These are phyloP conservation scores for Hippocampus mohnikei DNA, from an alignment of 2,113 vertebrate species.

Conservation along the genomic window DNA sequence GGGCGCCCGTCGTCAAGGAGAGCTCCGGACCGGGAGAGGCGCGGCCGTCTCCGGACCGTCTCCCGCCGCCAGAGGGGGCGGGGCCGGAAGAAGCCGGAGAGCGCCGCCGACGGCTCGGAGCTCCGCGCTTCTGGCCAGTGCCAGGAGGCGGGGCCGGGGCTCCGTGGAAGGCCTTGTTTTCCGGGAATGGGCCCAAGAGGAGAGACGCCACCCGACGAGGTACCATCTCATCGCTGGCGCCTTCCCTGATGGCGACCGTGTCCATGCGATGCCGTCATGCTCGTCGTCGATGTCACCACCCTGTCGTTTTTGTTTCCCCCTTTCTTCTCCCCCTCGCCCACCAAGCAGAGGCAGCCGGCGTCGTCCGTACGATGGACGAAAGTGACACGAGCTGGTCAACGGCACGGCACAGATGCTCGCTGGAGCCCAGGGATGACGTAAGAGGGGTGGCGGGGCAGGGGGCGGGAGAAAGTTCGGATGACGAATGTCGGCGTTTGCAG, in stretches of 20 bases:
- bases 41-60: slow-evolving; percentile 10
- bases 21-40: background rate
- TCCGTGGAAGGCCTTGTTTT: slow-evolving; percentile 83
- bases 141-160: slow-evolving; percentile 66
- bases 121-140: slow-evolving; percentile 55
- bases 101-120: slow-evolving; percentile 4
- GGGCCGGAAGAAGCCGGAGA: background rate
- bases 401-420: slow-evolving; percentile 80
- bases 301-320: no score
- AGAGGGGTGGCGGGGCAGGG: slow-evolving; percentile 3
- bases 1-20: background rate
- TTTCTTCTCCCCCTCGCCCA: no score
- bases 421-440: slow-evolving; percentile 82
- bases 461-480: no score
- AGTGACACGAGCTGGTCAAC: slow-evolving; percentile 82
- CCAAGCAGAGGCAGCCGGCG: background rate
- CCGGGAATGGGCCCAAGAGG: slow-evolving; percentile 76
- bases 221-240: background rate
- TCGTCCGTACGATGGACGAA: slow-evolving; percentile 67
- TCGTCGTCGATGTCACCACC: background rate
- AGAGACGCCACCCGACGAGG: slow-evolving; percentile 37
- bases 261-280: no score
- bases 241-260: no score
- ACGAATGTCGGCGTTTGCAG: slow-evolving; percentile 46
- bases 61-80: slow-evolving; percentile 1